Base-by-base conservation (phyloP, 2,113 vertebrate genomes). In the Nibea coibor region DNA sequence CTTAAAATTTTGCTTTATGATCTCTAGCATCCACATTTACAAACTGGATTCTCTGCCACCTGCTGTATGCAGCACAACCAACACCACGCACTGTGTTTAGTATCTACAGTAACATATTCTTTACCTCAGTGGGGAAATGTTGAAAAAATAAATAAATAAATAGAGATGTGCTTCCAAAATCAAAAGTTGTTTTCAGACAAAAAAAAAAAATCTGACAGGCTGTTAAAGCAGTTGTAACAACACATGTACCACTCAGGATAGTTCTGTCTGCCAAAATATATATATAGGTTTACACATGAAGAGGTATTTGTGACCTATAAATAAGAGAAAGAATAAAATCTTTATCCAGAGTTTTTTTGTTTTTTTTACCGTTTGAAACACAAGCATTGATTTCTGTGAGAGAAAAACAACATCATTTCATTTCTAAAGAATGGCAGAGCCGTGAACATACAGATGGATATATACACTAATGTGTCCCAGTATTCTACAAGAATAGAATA, bases 111-210 rank as follows among this genome's bases (percentile, higher is more conserved):
- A 56, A 83, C 31, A 74, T 53, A 31, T 67, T 51, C 26, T 83
- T 35, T 87, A 53, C 59, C 63, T 88, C 48, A 80, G 58, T 48
- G 76, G 78, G 84, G 87, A 91, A 74, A 56, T 65, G 24, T 75
- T 75, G 61, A 70, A 71, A 79, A 90, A 94, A 95, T 95, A 95
- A 95, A 95, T 95, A 94, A 94, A 93, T 94, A 94, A 93, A 94
- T 94, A 92, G 35, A 83, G 59, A 57, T 62, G 53, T 80, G 48
- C 45, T 66, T 67, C 57, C 28, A 71, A 57, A 83, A 83, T 63
- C 80, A 75, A 73, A 50, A 64, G 54, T 19, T 85, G 58, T 66
- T 75, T 9, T 70, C 39, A 67, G 53, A 87, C 82, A n/a, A n/a
- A n/a, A n/a, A 64, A 28, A 81, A 28, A 81, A 53, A 28, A 28